phyloP scores from a whole-genome alignment of 2,113 vertebrate genomes.

The Actenoides hombroni region DNA sequence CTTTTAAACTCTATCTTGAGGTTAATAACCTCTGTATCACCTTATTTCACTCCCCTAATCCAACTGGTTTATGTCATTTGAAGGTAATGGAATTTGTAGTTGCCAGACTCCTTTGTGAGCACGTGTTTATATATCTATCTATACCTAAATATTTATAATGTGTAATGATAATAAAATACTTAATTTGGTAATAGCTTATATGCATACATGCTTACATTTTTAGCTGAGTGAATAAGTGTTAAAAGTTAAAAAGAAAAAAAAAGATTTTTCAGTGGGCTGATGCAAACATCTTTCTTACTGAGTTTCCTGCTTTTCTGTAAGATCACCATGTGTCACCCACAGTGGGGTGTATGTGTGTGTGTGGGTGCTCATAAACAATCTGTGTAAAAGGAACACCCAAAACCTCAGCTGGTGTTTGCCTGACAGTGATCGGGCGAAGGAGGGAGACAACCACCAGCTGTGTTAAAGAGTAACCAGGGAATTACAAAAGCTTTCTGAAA shows the following conservation, averaged over 20 bases:
- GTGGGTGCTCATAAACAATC: background rate
- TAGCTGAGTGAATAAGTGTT: background rate
- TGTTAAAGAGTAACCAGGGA: background rate
- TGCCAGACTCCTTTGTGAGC: background rate
- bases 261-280: background rate
- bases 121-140: too few relatives aligned
- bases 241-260: background rate
- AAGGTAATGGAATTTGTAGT: background rate
- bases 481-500: background rate
- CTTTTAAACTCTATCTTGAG: background rate
- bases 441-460: background rate
- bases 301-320: background rate
- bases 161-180: background rate
- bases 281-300: background rate
- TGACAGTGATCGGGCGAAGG: background rate
- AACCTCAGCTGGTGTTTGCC: background rate
- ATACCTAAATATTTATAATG: background rate
- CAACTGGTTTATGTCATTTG: background rate
- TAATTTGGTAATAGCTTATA: background rate
- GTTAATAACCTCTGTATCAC: background rate
- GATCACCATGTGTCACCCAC: background rate
- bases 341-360: background rate
- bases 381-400: background rate
- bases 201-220: background rate
- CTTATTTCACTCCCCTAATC: background rate